Base-by-base conservation (phyloP, 2,797 vertebrate species). In the Xiphorhynchus erythropygius region DNA sequence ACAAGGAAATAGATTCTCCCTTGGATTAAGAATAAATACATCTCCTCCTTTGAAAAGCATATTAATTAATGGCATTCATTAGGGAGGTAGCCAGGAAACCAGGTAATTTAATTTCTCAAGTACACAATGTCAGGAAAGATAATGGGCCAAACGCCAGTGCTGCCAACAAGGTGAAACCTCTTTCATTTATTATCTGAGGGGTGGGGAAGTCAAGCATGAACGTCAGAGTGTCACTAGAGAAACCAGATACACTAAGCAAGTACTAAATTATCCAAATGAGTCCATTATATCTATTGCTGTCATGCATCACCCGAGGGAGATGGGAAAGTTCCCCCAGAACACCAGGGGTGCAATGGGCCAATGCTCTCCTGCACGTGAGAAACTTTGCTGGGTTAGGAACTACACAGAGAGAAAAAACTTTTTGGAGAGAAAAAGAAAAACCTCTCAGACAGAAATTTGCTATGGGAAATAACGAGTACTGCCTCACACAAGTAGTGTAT, bases 261-360 rank as follows among this genome's bases (percentile, higher is more conserved):
- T 47, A 83, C 71, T 92, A 86, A 95, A 95, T 94, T 91, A 96
- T 94, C 96, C 95, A 97, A 88, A 97, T 96, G 57, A 94, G 96
- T 91, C 95, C 98, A 98, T 98, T 98, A 98, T 92, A 92, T 67
- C 97, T 98, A 98, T 98, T 98, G 97, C 97, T 94, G 97, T 93
- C 86, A 97, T 42, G 52, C 69, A 92, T 96, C 64, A 65, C 96
- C 86, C 27, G 35, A 95, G 96, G 77, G 82, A 92, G 84, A 77
- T 0, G 13, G 47, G 62, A 60, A 28, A 76, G 53, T 39, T 93
- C 75, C 79, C 55, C 69, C 64, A 70, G 57, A 18, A 92, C 76
- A 68, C 28, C 42, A 19, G 35, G 33, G 68, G 22, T 64, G 56
- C 50, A 47, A 69, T 2, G 19, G 67, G 18, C 50, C 81, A 37